Evolutionary conservation across 2,113 vertebrate genomes (phyloP), one percentile per base, ranked within the genome.

Genomic region (Brienomyrus longianalis): DNA sequence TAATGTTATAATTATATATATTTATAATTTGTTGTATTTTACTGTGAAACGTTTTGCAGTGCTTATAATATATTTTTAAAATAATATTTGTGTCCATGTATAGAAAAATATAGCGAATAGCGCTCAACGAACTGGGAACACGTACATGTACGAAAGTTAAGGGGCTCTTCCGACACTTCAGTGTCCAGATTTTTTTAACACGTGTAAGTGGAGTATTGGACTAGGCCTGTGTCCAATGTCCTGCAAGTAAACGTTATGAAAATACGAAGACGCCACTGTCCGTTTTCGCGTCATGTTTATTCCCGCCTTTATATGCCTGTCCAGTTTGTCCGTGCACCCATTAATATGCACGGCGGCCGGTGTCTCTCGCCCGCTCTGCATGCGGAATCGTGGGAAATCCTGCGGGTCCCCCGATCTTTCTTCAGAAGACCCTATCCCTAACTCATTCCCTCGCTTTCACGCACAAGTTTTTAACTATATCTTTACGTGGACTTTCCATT

Each of bases 331-430:
- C 89, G 91, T 83, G 66, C 70, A 80, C 47, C 90, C 89, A 91
- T 92, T 90, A 86, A 85, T 48, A 90, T 87, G 89, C 84, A 23
- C 17, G 83, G 77, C 89, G 88, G 90, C 89, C 86, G 86, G 56
- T 8, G 23, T 1, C 6, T 6, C 56, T 62, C 56, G 56, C 51
- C 51, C 51, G 83, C 50, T 27, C 15, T 59, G 83, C 89, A 92
- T 92, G 87, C 92, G 90, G 91, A 90, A 90, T 89, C 91, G 92
- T 92, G 94, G 92, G 92, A 94, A 94, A 92, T 92, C 27, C 48
- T 19, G 70, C 52, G 47, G 62, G 74, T 88, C 23, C 27, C 86
- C 66, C 90, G 66, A 27, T 74, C 56, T 3, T 56, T 70, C 31
- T 48, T 39, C 39, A n/a, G 47, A 15, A 13, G n/a, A 23, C 43